Evolutionary conservation across 2,113 vertebrate species (phyloP).

Genomic region (Rafetus swinhoei): DNA sequence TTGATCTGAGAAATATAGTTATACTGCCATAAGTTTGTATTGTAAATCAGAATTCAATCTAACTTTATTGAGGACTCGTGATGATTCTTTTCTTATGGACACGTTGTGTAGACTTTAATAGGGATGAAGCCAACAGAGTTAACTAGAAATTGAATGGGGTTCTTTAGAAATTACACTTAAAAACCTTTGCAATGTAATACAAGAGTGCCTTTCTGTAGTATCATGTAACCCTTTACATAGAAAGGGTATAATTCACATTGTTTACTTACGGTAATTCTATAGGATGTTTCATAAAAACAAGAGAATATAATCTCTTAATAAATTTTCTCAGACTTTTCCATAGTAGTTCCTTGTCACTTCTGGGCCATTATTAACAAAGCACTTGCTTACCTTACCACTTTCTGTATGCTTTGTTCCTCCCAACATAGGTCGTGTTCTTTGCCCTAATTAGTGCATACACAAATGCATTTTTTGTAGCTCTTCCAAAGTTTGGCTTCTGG

Average conservation of each 20-base stretch:
- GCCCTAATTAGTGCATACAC: background rate
- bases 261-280: background rate
- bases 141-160: background rate
- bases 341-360: background rate
- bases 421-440: background rate
- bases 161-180: background rate
- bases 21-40: too few relatives aligned
- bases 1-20: too few relatives aligned
- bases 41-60: too few relatives aligned
- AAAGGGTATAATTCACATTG: background rate
- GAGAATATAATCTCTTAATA: background rate
- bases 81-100: too few relatives aligned
- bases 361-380: background rate
- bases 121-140: background rate
- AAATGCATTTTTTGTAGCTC: background rate
- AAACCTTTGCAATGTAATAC: background rate
- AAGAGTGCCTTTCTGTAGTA: background rate
- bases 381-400: background rate
- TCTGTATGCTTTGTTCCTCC: background rate
- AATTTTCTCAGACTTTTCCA: background rate
- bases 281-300: background rate
- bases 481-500: background rate
- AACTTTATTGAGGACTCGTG: too few relatives aligned
- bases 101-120: too few relatives aligned
- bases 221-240: background rate